Evolutionary conservation across 2,888 invertebrate species (phyloP).

Genomic region (Melanchra persicariae): DNA sequence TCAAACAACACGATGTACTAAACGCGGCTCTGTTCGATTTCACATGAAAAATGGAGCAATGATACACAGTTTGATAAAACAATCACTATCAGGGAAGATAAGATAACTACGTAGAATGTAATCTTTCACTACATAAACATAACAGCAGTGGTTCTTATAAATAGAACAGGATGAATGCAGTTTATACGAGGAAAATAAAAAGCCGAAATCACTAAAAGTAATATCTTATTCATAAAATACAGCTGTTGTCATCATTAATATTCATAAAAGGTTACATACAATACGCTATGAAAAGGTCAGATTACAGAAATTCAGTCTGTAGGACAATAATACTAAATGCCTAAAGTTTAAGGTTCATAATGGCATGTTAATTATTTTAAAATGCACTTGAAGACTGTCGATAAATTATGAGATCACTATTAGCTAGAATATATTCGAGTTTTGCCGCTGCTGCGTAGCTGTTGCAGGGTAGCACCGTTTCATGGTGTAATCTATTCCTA

Average conservation of each 20-base stretch:
- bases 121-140: constrained; percentile 65
- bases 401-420: constrained; percentile 38
- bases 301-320: constrained; percentile 50
- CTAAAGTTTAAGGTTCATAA: constrained; percentile 49
- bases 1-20: constrained; percentile 66
- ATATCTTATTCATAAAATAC: constrained; percentile 58
- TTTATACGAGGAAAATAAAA: constrained; percentile 51
- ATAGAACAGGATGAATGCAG: constrained; percentile 26
- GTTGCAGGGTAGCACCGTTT: constrained; percentile 80
- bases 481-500: constrained; percentile 84
- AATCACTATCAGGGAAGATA: constrained; percentile 80
- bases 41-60: constrained; percentile 81
- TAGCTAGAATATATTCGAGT: constrained; percentile 75
- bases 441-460: constrained; percentile 75
- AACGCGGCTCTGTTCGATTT: constrained; percentile 70
- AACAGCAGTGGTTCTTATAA: constrained; percentile 28
- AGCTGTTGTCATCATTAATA: constrained; percentile 53
- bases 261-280: constrained; percentile 56
- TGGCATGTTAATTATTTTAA: constrained; percentile 37
- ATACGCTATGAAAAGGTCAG: constrained; percentile 36
- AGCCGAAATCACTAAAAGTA: constrained; percentile 35
- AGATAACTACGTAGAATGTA: constrained; percentile 74
- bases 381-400: constrained; percentile 26
- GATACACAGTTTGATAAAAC: constrained; percentile 80
- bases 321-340: constrained; percentile 34